Evolutionary conservation across 64 coral and sea anemone species (phyloP).

Genomic region (Platygyra sinensis): DNA sequence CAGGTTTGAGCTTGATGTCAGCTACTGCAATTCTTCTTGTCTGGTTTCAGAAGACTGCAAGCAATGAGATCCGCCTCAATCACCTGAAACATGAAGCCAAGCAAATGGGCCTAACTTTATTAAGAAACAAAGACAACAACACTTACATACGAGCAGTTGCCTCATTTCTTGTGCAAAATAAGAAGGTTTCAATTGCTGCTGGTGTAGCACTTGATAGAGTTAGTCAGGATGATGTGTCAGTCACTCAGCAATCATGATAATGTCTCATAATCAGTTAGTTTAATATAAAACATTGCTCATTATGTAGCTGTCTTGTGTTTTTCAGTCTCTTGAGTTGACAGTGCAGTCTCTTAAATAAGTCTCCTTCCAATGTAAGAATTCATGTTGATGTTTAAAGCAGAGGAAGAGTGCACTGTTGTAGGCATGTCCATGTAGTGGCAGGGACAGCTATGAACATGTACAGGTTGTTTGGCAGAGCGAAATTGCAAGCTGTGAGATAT

Average conservation of each 20-base stretch:
- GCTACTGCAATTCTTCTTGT: neutral
- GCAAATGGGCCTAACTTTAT: neutral
- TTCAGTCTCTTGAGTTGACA: too few species aligned
- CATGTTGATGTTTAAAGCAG: too few species aligned
- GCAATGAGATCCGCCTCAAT: neutral
- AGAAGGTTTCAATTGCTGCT: constrained; percentile 1
- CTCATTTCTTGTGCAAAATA: neutral
- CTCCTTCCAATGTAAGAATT: too few species aligned
- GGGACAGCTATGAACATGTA: too few species aligned
- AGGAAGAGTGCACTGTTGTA: too few species aligned
- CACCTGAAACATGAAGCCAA: neutral
- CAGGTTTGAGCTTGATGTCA: constrained; percentile 1
- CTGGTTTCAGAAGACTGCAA: neutral
- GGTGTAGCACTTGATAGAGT: neutral
- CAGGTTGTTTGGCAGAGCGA: too few species aligned
- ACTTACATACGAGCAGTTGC: neutral
- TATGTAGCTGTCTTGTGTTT: too few species aligned
- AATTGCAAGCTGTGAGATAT: too few species aligned
- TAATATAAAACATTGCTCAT: neutral
- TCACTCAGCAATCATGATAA: neutral
- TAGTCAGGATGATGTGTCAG: neutral
- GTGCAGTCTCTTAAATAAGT: too few species aligned
- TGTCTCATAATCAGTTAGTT: neutral
- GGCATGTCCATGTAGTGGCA: too few species aligned
- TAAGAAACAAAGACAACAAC: constrained; percentile 5